A percentile compares a stretch with the other conserved stretches of the same genome.
These are phyloP conservation scores for Bagarius yarrelli DNA, from an alignment of 2,113 vertebrate genomes.

Conservation along the genomic window DNA sequence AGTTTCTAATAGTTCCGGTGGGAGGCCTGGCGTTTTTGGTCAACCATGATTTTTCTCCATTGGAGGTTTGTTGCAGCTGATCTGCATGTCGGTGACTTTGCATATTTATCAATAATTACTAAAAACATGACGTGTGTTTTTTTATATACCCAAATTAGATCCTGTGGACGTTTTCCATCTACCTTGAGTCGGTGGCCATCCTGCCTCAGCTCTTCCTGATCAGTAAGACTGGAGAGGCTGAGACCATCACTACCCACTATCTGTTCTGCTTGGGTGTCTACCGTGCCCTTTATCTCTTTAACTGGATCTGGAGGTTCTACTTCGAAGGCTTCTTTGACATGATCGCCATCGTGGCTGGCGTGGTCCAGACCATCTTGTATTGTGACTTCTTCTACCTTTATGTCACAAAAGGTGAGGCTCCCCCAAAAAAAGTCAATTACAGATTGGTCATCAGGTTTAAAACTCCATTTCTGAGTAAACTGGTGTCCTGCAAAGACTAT, in stretches of 20 bases:
- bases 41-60: conserved; percentile 93
- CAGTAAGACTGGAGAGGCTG: conserved; percentile 97
- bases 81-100: background rate
- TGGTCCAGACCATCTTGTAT: conserved; percentile 97
- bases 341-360: conserved; percentile 94
- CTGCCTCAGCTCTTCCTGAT: conserved; percentile 99
- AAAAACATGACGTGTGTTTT: background rate
- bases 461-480: background rate
- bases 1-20: conserved; percentile 95
- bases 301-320: conserved; percentile 99
- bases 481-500: background rate
- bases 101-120: background rate
- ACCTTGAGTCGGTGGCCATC: conserved; percentile 96
- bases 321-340: conserved; percentile 98
- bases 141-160: conserved; percentile 71
- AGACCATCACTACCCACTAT: conserved; percentile 99
- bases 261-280: conserved; percentile 96
- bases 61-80: conserved; percentile 77
- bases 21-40: conserved; percentile 92
- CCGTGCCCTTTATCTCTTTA: conserved; percentile 93
- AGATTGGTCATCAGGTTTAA: background rate
- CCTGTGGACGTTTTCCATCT: conserved; percentile 99
- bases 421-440: background rate
- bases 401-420: conserved; percentile 90
- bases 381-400: conserved; percentile 99